Conservation (phyloP, 2,113 vertebrate genomes). For the Dasyornis broadbenti region DNA sequence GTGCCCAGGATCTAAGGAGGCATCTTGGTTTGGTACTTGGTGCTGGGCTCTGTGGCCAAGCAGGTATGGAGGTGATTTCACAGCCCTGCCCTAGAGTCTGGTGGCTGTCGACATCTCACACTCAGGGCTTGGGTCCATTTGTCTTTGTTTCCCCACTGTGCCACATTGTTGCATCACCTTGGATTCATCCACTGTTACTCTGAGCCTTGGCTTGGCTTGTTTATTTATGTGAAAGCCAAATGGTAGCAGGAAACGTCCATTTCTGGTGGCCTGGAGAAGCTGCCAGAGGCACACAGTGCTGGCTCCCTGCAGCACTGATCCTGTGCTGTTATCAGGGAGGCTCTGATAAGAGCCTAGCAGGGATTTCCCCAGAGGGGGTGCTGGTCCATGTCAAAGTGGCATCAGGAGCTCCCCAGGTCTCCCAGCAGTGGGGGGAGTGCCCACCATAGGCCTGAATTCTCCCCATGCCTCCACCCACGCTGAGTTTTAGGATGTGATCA, state of each 20-base stretch:
- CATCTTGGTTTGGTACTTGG: accelerated
- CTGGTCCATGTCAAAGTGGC: background rate
- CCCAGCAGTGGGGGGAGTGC: background rate
- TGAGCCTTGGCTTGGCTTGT: background rate
- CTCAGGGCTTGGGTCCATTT: background rate
- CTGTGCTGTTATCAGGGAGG: background rate
- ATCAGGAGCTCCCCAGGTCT: background rate
- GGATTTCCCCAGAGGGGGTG: background rate
- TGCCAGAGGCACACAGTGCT: background rate
- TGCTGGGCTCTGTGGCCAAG: background rate
- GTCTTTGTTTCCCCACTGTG: background rate
- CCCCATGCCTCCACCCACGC: background rate
- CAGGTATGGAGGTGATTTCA: background rate
- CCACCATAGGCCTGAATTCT: background rate
- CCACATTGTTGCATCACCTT: background rate
- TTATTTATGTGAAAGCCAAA: background rate
- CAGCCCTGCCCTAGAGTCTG: accelerated
- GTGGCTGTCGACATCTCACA: background rate
- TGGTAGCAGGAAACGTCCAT: background rate
- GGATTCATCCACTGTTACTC: background rate
- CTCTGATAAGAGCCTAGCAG: conserved; percentile 1
- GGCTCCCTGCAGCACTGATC: background rate
- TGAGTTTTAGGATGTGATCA: accelerated
- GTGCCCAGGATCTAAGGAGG: background rate
- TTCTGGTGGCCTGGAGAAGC: background rate